Percentiles rank a stretch among this genome's conserved stretches.
phyloP scores from a whole-genome alignment of 2,113 vertebrate species.

The Acanthisitta chloris region DNA sequence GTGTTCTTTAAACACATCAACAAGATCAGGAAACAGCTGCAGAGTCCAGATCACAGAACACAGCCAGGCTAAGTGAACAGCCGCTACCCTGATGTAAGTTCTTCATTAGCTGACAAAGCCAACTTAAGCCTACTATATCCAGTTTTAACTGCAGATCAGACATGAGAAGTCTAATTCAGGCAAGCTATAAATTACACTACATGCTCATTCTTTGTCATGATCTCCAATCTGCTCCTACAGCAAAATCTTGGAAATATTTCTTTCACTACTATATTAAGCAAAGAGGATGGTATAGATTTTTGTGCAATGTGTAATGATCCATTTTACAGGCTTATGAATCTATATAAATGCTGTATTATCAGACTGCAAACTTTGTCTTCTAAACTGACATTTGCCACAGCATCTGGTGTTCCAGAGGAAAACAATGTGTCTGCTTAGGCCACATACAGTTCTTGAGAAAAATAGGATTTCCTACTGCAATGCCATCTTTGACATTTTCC shows the following conservation, averaged over 20 bases:
- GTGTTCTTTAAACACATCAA: conserved; percentile 53
- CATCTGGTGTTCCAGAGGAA: background rate
- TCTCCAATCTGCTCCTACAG: conserved; percentile 47
- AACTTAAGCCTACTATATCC: conserved; percentile 28
- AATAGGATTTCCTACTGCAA: background rate
- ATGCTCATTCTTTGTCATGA: conserved; percentile 62
- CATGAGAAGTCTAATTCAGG: conserved; percentile 43
- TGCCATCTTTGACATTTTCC: conserved; percentile 3
- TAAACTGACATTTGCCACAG: background rate
- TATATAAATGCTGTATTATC: background rate
- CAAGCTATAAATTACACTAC: conserved; percentile 51
- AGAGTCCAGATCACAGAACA: background rate
- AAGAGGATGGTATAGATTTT: conserved; percentile 13
- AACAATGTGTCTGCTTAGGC: background rate
- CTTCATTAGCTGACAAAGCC: conserved; percentile 24
- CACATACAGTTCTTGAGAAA: background rate
- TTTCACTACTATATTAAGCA: conserved; percentile 49
- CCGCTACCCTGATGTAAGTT: conserved; percentile 13
- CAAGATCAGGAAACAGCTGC: conserved; percentile 54
- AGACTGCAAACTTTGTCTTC: background rate
- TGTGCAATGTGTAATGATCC: background rate
- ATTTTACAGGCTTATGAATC: background rate
- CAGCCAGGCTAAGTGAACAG: conserved; percentile 59
- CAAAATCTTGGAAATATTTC: conserved; percentile 39
- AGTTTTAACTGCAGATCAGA: conserved; percentile 38